Conservation (phyloP, 2,888 invertebrate genomes). For the Yponomeuta sedellus region DNA sequence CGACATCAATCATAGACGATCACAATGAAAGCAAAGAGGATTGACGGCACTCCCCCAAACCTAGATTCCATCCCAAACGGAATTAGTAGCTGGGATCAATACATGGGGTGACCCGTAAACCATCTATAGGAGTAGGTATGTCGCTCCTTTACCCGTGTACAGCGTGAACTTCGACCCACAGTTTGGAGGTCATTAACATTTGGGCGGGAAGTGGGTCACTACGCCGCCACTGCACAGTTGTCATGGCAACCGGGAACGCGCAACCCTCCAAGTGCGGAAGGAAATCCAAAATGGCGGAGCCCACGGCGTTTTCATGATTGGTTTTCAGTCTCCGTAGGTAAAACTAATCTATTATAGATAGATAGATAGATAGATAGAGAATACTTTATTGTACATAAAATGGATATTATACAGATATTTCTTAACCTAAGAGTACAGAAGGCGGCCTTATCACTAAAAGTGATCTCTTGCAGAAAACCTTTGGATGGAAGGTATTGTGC, state of each 20-base stretch:
- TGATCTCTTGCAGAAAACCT: no score
- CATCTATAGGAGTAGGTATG: constrained; percentile 17
- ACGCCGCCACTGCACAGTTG: constrained; percentile 44
- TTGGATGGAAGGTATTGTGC: no score
- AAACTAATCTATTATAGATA: no score
- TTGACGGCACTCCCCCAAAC: constrained; percentile 40
- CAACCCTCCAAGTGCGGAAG: constrained; percentile 27
- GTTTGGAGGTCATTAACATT: constrained; percentile 77
- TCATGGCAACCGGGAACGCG: constrained; percentile 39
- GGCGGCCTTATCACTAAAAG: no score
- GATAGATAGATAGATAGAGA: no score
- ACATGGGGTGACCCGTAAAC: constrained; percentile 61
- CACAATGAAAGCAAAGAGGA: not conserved
- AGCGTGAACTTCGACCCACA: constrained; percentile 74
- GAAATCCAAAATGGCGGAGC: constrained; percentile 21
- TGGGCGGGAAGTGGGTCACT: constrained; percentile 59
- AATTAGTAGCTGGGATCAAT: constrained; percentile 55
- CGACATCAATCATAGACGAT: not conserved
- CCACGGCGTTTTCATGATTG: constrained; percentile 15
- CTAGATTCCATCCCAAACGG: constrained; percentile 55
- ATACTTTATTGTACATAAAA: no score
- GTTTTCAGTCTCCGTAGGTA: not conserved
- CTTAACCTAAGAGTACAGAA: no score
- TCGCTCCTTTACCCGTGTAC: constrained; percentile 48
- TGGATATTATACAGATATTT: no score